Percentiles rank a stretch among this genome's conserved stretches.
phyloP scores from a whole-genome alignment of 2,797 vertebrate species.

The Falco cherrug region DNA sequence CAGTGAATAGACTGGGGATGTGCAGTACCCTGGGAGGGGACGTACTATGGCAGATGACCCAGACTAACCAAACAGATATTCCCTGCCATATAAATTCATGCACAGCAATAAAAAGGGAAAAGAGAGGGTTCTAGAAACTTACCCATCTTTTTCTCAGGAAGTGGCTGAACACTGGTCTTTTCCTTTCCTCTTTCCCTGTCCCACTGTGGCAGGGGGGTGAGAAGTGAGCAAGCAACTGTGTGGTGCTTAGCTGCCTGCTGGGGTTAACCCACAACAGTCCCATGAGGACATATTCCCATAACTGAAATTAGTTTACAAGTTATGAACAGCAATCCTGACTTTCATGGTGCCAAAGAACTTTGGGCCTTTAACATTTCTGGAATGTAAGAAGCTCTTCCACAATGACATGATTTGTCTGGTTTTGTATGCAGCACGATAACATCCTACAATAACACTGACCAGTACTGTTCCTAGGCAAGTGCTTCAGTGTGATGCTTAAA shows the following conservation, averaged over 20 bases:
- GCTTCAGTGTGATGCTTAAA: not conserved
- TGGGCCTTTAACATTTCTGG: not conserved
- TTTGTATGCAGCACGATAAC: not conserved
- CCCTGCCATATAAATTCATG: not conserved
- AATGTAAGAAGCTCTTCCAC: not conserved
- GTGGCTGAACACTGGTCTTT: not conserved
- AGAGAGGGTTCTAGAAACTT: not conserved
- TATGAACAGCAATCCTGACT: not conserved
- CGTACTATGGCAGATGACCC: not conserved
- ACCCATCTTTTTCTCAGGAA: not conserved
- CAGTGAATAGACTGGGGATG: not conserved
- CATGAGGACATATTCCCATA: not conserved
- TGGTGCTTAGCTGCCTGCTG: not conserved
- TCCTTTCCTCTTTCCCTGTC: not conserved
- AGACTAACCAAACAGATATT: not conserved
- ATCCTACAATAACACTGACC: not conserved
- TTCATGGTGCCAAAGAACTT: not conserved
- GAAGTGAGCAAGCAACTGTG: not conserved
- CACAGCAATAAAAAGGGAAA: not conserved
- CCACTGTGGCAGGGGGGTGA: fast-evolving
- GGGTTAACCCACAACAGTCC: not conserved
- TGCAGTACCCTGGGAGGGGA: not conserved
- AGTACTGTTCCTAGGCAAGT: not conserved
- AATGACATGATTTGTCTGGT: not conserved
- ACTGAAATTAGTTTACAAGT: not conserved